phyloP scores from a whole-genome alignment of 2,888 invertebrate genomes.

The Panopea generosa region DNA sequence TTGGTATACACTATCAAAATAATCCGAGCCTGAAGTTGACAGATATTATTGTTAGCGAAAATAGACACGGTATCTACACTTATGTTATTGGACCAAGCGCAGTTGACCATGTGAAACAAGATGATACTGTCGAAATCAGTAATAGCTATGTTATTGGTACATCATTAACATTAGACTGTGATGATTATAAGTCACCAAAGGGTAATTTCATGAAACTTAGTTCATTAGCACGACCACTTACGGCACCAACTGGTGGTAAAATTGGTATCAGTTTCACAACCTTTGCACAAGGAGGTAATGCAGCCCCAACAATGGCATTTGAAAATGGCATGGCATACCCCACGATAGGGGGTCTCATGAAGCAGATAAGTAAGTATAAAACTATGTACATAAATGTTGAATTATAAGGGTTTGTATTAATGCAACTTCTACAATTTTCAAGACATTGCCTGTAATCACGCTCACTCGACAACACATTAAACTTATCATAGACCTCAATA shows the following conservation, averaged over 20 bases:
- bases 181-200: slow-evolving; percentile 49
- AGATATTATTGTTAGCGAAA: slow-evolving; percentile 72
- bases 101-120: slow-evolving; percentile 54
- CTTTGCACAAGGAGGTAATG: slow-evolving; percentile 68
- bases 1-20: slow-evolving; percentile 76
- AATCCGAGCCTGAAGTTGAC: slow-evolving; percentile 44
- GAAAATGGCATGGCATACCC: slow-evolving; percentile 73
- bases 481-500: too few species aligned
- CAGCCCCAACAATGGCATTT: slow-evolving; percentile 75
- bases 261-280: slow-evolving; percentile 71
- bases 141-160: slow-evolving; percentile 76
- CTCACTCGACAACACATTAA: too few species aligned
- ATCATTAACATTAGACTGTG: slow-evolving; percentile 73
- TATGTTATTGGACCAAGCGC: slow-evolving; percentile 73
- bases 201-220: slow-evolving; percentile 57
- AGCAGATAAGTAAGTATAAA: slow-evolving; percentile 47
- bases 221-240: slow-evolving; percentile 35
- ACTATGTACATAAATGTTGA: too few species aligned
- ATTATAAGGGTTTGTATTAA: too few species aligned
- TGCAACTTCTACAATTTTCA: too few species aligned
- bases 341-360: slow-evolving; percentile 64
- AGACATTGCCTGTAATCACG: too few species aligned
- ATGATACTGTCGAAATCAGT: slow-evolving; percentile 65
- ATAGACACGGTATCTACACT: slow-evolving; percentile 71
- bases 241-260: slow-evolving; percentile 41